These are phyloP conservation scores for Harpagifer antarcticus DNA, from an alignment of 2,797 vertebrate species.

Conservation along the genomic window DNA sequence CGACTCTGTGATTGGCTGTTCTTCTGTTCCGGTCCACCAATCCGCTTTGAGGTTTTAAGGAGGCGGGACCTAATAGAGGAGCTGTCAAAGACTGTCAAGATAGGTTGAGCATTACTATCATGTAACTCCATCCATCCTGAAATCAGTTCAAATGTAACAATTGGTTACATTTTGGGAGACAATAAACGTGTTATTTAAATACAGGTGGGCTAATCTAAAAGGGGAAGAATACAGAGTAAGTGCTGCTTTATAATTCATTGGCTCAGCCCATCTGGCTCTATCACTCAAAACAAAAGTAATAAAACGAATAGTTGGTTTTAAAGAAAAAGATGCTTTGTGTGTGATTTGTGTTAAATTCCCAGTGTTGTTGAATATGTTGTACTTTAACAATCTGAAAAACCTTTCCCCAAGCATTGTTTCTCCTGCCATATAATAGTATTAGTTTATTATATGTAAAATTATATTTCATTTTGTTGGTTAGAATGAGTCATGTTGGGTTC, in stretches of 20 bases:
- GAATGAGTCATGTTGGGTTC: slow-evolving; percentile 26
- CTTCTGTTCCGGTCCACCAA: slow-evolving; percentile 12
- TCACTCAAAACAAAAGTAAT: background rate
- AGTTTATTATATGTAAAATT: slow-evolving; percentile 1
- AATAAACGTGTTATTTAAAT: background rate
- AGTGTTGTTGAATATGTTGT: background rate
- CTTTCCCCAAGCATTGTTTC: background rate
- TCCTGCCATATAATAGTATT: no score
- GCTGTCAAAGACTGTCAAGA: slow-evolving; percentile 64
- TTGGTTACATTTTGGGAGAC: background rate
- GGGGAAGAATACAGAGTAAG: background rate
- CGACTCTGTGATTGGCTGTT: slow-evolving; percentile 71
- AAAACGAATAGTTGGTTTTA: background rate
- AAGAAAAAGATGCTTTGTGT: background rate
- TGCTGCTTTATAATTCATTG: slow-evolving; percentile 2
- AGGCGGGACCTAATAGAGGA: slow-evolving; percentile 13
- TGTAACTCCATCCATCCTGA: slow-evolving; percentile 2
- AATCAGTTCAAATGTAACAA: background rate
- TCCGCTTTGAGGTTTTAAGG: slow-evolving; percentile 31
- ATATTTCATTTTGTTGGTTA: slow-evolving; percentile 20
- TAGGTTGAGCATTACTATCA: slow-evolving; percentile 72
- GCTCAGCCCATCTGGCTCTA: background rate
- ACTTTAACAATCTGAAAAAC: background rate
- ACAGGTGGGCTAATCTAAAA: background rate
- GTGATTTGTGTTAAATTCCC: background rate